phyloP scores from a whole-genome alignment of 2,888 invertebrate species.

The Pachliopta kotzebuea region DNA sequence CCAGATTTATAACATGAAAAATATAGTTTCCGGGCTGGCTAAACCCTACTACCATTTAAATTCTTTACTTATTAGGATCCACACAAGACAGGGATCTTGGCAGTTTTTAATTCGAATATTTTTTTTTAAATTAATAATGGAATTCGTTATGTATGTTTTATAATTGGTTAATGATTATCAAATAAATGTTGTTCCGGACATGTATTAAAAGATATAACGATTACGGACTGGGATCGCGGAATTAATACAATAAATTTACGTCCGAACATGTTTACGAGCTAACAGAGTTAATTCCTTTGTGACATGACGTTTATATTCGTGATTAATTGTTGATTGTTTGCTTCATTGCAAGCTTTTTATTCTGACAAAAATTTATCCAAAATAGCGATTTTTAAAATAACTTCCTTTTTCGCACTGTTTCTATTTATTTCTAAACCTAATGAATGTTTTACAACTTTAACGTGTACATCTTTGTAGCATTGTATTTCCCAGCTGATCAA shows the following conservation, averaged over 20 bases:
- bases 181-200: constrained; percentile 35
- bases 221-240: constrained; percentile 60
- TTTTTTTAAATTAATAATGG: too few species aligned
- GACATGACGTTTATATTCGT: constrained; percentile 78
- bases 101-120: too few species aligned
- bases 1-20: too few species aligned
- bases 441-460: background rate
- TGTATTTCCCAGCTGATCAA: too few species aligned
- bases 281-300: constrained; percentile 76
- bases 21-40: too few species aligned
- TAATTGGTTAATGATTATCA: background rate
- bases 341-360: constrained; percentile 32
- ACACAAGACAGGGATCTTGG: too few species aligned
- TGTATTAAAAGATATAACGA: constrained; percentile 61
- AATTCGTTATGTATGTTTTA: background rate
- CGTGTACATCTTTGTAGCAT: too few species aligned
- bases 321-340: constrained; percentile 73
- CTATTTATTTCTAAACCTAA: background rate
- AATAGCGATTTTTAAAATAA: background rate
- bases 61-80: too few species aligned
- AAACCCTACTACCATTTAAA: too few species aligned
- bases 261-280: constrained; percentile 77
- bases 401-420: background rate
- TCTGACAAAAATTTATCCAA: background rate
- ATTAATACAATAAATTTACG: constrained; percentile 77